A percentile compares a stretch with the other conserved stretches of the same genome.
Evolutionary conservation across 2,113 vertebrate species (phyloP).

Genomic region (Osmerus mordax): DNA sequence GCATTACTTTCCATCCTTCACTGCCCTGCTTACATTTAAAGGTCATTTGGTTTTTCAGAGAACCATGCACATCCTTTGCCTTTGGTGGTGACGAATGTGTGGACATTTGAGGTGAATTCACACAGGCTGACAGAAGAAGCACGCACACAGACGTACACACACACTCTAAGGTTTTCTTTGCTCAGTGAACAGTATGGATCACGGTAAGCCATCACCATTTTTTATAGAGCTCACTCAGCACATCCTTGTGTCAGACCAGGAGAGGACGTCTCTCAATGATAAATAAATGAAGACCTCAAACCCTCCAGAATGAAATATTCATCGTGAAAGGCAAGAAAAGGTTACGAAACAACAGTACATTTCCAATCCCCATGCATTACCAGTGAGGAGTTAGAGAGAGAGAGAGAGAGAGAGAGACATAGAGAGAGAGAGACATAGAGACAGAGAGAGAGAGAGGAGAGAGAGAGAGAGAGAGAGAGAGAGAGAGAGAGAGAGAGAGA

Average conservation of each 20-base stretch:
- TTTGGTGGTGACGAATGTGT: neutral
- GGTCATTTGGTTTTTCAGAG: slow-evolving; percentile 49
- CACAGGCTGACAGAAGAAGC: neutral
- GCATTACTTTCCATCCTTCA: slow-evolving; percentile 52
- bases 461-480: too few species aligned
- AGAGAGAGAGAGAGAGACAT: neutral
- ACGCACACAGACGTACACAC: neutral
- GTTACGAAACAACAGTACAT: slow-evolving; percentile 38
- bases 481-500: too few species aligned
- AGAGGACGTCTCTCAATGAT: slow-evolving; percentile 52
- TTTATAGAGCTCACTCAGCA: slow-evolving; percentile 43
- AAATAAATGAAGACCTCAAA: slow-evolving; percentile 65
- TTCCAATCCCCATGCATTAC: slow-evolving; percentile 18
- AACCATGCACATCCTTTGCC: slow-evolving; percentile 34
- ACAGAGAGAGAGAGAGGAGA: too few species aligned
- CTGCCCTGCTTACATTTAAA: slow-evolving; percentile 49
- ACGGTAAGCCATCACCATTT: slow-evolving; percentile 29
- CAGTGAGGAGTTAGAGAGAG: slow-evolving; percentile 21
- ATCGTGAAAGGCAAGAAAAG: slow-evolving; percentile 51
- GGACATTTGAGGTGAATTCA: neutral
- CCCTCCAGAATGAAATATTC: slow-evolving; percentile 64
- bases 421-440: neutral
- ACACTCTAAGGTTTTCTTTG: neutral
- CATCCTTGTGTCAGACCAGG: slow-evolving; percentile 52
- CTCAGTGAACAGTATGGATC: neutral